Percentiles rank a stretch among this genome's conserved stretches.
phyloP scores from a whole-genome alignment of 2,888 invertebrate species.

The Carcina quercana region DNA sequence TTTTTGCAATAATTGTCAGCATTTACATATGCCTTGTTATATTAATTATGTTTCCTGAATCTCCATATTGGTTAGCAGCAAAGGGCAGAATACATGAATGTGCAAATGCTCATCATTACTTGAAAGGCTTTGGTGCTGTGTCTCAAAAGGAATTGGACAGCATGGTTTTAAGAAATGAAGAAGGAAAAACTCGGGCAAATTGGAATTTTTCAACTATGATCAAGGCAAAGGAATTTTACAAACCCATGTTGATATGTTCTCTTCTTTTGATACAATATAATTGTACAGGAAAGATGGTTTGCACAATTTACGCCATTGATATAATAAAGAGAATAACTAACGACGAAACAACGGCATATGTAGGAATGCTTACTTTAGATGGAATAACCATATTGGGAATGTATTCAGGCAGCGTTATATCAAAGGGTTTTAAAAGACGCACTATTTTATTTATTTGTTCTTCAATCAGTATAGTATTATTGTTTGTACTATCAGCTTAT shows the following conservation, averaged over 20 bases:
- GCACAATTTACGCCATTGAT: conserved; percentile 17
- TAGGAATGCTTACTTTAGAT: conserved; percentile 19
- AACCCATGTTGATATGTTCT: background rate
- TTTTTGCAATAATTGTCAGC: conserved; percentile 8
- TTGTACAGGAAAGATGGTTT: conserved; percentile 17
- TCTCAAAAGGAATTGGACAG: conserved; percentile 14
- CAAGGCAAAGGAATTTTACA: no score
- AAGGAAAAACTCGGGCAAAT: background rate
- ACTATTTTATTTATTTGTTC: conserved; percentile 11
- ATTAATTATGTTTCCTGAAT: conserved; percentile 15
- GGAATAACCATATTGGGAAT: conserved; percentile 15
- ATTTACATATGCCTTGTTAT: conserved; percentile 8
- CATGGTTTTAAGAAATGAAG: background rate
- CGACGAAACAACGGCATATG: conserved; percentile 16
- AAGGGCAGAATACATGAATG: conserved; percentile 14
- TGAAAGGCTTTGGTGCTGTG: conserved; percentile 1
- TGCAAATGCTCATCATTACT: background rate
- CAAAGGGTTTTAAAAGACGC: conserved; percentile 11
- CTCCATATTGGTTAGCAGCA: conserved; percentile 18
- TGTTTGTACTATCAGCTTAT: conserved; percentile 19
- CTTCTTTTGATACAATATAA: conserved; percentile 2
- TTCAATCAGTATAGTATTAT: conserved; percentile 13
- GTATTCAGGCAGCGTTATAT: conserved; percentile 13
- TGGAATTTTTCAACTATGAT: background rate
- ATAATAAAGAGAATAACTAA: conserved; percentile 17